Percentiles rank a stretch among this genome's conserved stretches.
Evolutionary conservation across 1,140 invertebrate genomes (phyloP).

Genomic region (Neodiprion fabricii): DNA sequence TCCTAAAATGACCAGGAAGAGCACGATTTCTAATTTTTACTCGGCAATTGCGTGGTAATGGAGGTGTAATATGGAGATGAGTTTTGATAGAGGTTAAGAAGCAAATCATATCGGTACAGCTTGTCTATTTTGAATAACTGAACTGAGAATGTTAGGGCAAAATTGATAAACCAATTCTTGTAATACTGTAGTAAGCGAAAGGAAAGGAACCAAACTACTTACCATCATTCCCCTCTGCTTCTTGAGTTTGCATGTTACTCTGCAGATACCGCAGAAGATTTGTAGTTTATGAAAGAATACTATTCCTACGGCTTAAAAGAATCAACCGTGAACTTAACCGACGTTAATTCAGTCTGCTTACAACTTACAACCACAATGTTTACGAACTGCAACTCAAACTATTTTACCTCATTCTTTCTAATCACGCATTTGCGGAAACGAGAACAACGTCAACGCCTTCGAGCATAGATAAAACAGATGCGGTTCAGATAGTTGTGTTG

Average conservation of each 20-base stretch:
- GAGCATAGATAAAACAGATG: no score
- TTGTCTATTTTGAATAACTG: background rate
- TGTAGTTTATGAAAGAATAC: no score
- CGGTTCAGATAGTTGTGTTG: no score
- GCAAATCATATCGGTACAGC: background rate
- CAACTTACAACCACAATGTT: no score
- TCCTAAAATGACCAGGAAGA: constrained; percentile 35
- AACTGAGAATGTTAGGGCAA: background rate
- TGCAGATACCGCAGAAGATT: background rate
- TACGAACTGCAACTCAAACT: no score
- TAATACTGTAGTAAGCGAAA: background rate
- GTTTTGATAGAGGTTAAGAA: background rate
- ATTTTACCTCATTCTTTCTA: no score
- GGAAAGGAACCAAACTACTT: constrained; percentile 6
- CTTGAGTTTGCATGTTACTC: constrained; percentile 37
- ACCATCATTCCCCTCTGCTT: constrained; percentile 41
- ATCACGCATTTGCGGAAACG: no score
- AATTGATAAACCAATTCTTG: background rate
- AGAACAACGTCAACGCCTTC: no score
- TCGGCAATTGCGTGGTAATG: background rate
- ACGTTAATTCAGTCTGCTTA: no score
- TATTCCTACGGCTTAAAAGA: no score
- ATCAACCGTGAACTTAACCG: no score
- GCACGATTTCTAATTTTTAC: background rate
- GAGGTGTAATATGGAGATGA: background rate